A percentile compares a stretch with the other conserved stretches of the same genome.
phyloP scores from a whole-genome alignment of 2,888 invertebrate species.

The Meta bourneti region DNA sequence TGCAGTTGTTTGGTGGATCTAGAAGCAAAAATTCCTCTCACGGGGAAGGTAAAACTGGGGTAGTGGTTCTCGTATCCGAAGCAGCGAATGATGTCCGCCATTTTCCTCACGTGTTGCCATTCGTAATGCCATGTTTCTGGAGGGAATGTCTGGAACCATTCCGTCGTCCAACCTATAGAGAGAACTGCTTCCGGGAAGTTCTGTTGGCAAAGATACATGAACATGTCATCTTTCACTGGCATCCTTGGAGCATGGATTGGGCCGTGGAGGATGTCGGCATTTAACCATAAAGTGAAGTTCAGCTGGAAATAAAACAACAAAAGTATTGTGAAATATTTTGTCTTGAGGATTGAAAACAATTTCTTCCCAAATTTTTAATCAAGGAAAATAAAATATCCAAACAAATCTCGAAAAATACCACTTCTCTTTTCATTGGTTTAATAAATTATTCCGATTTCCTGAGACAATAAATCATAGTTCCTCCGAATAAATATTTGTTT shows the following conservation, averaged over 20 bases:
- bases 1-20: slow-evolving; percentile 85
- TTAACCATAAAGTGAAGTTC: slow-evolving; percentile 89
- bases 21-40: slow-evolving; percentile 87
- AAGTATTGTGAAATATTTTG: neutral
- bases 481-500: too few relatives aligned
- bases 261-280: slow-evolving; percentile 91
- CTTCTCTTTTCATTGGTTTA: neutral
- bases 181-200: slow-evolving; percentile 86
- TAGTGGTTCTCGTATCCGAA: slow-evolving; percentile 80
- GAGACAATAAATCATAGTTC: too few relatives aligned
- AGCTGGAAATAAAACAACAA: slow-evolving; percentile 82
- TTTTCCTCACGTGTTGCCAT: slow-evolving; percentile 84
- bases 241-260: slow-evolving; percentile 84
- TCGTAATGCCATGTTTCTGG: slow-evolving; percentile 79
- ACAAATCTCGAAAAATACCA: too few relatives aligned
- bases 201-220: slow-evolving; percentile 84
- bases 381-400: neutral
- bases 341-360: neutral
- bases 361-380: neutral
- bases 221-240: slow-evolving; percentile 86
- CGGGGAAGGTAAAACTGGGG: slow-evolving; percentile 90
- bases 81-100: slow-evolving; percentile 83
- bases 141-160: slow-evolving; percentile 83
- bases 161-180: slow-evolving; percentile 93
- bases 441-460: neutral